These are phyloP conservation scores for Colius striatus DNA, from an alignment of 2,113 vertebrate species.

Conservation along the genomic window DNA sequence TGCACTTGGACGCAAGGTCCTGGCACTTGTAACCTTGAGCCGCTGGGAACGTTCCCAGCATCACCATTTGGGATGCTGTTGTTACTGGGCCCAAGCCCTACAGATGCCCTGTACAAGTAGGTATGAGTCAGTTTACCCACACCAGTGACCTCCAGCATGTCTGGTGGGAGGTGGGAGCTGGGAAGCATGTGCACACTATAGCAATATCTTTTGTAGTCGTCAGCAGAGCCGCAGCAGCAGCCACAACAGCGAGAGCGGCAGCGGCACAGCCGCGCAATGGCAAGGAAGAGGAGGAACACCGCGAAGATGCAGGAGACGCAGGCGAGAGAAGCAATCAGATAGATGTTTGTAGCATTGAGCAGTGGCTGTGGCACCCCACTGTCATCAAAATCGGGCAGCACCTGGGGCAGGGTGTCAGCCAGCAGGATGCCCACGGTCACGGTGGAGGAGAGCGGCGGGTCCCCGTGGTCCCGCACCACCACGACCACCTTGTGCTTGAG, in stretches of 20 bases:
- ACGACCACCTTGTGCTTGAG: slow-evolving; percentile 81
- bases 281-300: slow-evolving; percentile 62
- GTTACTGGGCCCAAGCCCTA: slow-evolving; percentile 64
- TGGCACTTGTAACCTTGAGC: slow-evolving; percentile 67
- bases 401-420: slow-evolving; percentile 76
- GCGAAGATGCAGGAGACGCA: slow-evolving; percentile 80
- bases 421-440: slow-evolving; percentile 79
- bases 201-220: slow-evolving; percentile 47
- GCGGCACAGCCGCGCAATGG: slow-evolving; percentile 17
- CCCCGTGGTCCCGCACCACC: slow-evolving; percentile 80
- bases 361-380: slow-evolving; percentile 53
- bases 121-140: slow-evolving; percentile 77
- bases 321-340: slow-evolving; percentile 78
- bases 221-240: slow-evolving; percentile 20
- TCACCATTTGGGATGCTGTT: slow-evolving; percentile 50
- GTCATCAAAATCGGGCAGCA: slow-evolving; percentile 79
- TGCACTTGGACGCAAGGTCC: slow-evolving; percentile 70
- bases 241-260: neutral
- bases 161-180: slow-evolving; percentile 51
- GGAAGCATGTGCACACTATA: slow-evolving; percentile 64
- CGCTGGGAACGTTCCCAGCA: slow-evolving; percentile 47
- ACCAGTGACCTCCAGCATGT: slow-evolving; percentile 72
- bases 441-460: slow-evolving; percentile 78
- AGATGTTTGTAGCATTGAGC: slow-evolving; percentile 77
- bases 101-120: slow-evolving; percentile 69